Evolutionary conservation across 1,140 invertebrate species (phyloP), one percentile per base, ranked within the genome.

Genomic region (Nixonia krombeini): DNA sequence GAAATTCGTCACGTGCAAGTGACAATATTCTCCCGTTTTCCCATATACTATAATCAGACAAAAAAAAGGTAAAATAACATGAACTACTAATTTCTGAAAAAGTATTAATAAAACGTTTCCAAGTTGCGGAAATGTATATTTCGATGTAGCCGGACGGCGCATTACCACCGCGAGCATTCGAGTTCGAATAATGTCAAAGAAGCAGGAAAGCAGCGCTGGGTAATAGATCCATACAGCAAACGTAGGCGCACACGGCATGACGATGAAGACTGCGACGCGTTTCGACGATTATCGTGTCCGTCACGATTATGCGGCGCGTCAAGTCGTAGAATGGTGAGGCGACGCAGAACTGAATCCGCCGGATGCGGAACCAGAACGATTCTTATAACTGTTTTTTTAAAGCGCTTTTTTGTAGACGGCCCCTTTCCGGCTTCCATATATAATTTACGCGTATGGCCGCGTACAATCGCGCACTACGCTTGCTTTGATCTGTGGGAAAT

Each of bases 401-500:
- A 45, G 26, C 33, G 37, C 23, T 31, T 40, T 47, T 61, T 59
- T 40, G 49, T 63, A 50, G 62, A 55, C 57, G 50, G 53, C 57
- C 57, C 56, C 59, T 72, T 72, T 72, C 64, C 64, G 58, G 58
- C 53, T 63, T 57, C 63, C 38, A 38, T 67, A n/a, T n/a, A 68
- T 59, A 68, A 72, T 67, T 64, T 64, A 68, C 63, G 57, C 63
- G 57, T 67, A 63, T 61, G 56, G 59, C 61, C 61, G 50, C 51
- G 61, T 59, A 55, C 61, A 66, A 71, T 66, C 56, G 52, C 53
- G 61, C 53, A 61, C 37, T 53, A 72, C 57, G 47, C 56, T 64
- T 58, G 57, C 62, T 72, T 65, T 72, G 70, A 72, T 69, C 65
- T 72, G 70, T 72, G 70, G 65, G 65, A 72, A 72, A 65, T 72